Percentiles rank a stretch among this genome's conserved stretches.
phyloP scores from a whole-genome alignment of 2,888 invertebrate species.

The Philonicus albiceps region DNA sequence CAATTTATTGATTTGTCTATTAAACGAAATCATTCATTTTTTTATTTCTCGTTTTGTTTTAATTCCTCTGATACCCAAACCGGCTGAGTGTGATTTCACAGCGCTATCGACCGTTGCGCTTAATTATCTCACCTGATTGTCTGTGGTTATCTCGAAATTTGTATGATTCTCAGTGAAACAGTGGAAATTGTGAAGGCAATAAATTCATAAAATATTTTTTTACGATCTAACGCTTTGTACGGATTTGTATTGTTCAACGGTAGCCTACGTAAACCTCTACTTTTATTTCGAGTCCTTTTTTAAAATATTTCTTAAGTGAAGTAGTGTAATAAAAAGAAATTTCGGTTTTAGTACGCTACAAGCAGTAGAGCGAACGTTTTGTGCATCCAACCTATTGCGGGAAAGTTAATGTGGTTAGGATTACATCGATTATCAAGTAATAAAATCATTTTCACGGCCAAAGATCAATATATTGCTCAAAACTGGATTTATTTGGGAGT shows the following conservation, averaged over 20 bases:
- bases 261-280: neutral
- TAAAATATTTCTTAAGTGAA: neutral
- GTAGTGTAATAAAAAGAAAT: neutral
- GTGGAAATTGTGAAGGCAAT: conserved; percentile 5
- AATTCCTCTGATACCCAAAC: neutral
- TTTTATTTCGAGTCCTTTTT: neutral
- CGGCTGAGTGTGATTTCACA: neutral
- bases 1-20: neutral
- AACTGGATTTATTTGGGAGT: conserved; percentile 34
- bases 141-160: conserved; percentile 7
- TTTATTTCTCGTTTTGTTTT: neutral
- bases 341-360: neutral
- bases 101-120: conserved; percentile 18
- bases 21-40: neutral
- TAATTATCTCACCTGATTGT: conserved; percentile 32
- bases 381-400: neutral
- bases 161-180: conserved; percentile 4
- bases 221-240: neutral
- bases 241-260: neutral
- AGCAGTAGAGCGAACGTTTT: neutral
- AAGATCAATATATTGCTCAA: neutral
- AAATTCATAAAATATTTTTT: conserved; percentile 16
- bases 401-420: neutral
- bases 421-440: neutral
- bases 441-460: neutral